Conservation (phyloP, 2,113 vertebrate species). For the Sialia sialis region DNA sequence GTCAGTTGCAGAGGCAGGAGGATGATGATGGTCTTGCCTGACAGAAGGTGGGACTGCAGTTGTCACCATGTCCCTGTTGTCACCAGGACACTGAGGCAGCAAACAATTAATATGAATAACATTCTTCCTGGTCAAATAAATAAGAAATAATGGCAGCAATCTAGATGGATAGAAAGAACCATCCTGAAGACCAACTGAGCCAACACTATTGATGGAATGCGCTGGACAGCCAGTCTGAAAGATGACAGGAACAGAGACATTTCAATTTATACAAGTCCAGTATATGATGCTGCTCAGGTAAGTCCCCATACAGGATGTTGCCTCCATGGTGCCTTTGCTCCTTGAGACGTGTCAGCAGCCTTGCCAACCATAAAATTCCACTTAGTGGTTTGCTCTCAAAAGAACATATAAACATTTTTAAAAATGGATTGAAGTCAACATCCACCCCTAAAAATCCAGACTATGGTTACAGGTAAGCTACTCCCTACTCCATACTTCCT, state of each 20-base stretch:
- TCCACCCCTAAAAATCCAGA: not conserved
- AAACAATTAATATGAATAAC: not conserved
- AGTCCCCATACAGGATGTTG: not conserved
- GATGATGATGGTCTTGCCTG: not conserved
- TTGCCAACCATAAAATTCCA: not conserved
- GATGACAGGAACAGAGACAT: not conserved
- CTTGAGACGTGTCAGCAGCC: not conserved
- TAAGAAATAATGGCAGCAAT: accelerated
- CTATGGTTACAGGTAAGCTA: not conserved
- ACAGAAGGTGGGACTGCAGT: not conserved
- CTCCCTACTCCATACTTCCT: no score
- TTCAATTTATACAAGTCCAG: not conserved
- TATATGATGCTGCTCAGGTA: not conserved
- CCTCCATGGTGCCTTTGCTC: not conserved
- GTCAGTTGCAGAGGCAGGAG: not conserved
- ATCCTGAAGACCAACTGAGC: not conserved
- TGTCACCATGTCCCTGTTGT: not conserved
- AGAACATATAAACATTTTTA: not conserved
- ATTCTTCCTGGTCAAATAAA: not conserved
- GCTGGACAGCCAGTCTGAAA: not conserved
- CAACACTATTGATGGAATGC: not conserved
- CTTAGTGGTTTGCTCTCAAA: not conserved
- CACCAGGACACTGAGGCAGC: not conserved
- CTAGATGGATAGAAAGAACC: not conserved
- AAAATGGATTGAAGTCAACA: not conserved